These are phyloP conservation scores for Rhinophrynus dorsalis DNA, from an alignment of 2,797 vertebrate species.

Conservation along the genomic window DNA sequence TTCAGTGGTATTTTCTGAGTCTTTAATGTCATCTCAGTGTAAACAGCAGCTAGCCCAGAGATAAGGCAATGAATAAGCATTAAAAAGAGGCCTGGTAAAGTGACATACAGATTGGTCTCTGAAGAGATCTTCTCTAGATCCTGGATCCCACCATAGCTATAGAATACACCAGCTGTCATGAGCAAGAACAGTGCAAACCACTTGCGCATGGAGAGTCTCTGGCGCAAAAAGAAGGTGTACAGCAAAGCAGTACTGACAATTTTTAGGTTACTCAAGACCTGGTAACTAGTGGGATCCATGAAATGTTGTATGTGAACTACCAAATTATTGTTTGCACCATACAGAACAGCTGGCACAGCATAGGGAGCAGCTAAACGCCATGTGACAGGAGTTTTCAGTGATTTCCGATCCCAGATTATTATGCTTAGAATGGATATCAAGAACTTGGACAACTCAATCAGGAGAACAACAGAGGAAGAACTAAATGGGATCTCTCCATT, in stretches of 20 bases:
- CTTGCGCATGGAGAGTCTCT: conserved; percentile 68
- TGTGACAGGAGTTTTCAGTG: conserved; percentile 14
- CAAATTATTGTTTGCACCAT: conserved; percentile 92
- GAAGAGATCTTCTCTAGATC: conserved; percentile 28
- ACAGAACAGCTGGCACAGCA: conserved; percentile 83
- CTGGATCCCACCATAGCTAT: conserved; percentile 79
- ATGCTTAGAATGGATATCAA: conserved; percentile 73
- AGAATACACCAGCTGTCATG: conserved; percentile 75
- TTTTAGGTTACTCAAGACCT: conserved; percentile 92
- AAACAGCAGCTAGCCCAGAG: conserved; percentile 87
- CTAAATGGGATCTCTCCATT: conserved; percentile 82
- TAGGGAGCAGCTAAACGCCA: conserved; percentile 73
- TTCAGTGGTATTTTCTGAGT: conserved; percentile 83
- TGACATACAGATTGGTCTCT: conserved; percentile 69
- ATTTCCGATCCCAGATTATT: conserved; percentile 54
- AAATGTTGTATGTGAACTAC: conserved; percentile 90
- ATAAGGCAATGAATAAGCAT: conserved; percentile 80
- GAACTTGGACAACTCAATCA: conserved; percentile 85
- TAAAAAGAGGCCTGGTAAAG: conserved; percentile 78
- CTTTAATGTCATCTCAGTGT: conserved; percentile 87
- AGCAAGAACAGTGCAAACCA: conserved; percentile 83
- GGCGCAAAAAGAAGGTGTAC: conserved; percentile 80
- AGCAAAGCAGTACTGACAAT: conserved; percentile 85
- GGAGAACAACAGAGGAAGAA: conserved; percentile 80
- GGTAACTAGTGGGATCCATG: conserved; percentile 95